Percentiles rank a stretch among this genome's conserved stretches.
These are phyloP conservation scores for Alligator mississippiensis DNA, from an alignment of 2,113 vertebrate species.

Conservation along the genomic window DNA sequence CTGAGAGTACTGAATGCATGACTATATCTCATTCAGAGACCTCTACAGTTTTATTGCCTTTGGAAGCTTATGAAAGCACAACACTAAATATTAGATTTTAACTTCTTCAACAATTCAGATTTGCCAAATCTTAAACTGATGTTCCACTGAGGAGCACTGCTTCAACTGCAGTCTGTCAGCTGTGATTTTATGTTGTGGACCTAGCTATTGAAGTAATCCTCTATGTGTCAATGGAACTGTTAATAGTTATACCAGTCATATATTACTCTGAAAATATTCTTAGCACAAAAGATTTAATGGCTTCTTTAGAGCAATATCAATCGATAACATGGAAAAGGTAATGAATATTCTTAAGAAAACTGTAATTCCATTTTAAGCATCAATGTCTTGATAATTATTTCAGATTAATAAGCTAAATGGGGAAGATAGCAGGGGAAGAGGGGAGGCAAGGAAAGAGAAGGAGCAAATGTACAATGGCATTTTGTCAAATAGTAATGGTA, in stretches of 20 bases:
- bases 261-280: background rate
- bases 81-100: background rate
- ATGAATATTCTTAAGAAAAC: background rate
- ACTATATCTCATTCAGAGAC: background rate
- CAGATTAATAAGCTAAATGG: background rate
- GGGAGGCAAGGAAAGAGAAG: background rate
- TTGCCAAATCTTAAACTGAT: background rate
- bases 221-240: background rate
- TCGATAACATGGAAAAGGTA: background rate
- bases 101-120: background rate
- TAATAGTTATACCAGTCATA: background rate
- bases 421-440: no score
- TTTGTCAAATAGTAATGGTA: background rate
- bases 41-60: background rate
- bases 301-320: background rate
- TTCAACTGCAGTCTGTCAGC: background rate
- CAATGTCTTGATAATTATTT: slow-evolving; percentile 17
- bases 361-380: background rate
- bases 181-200: background rate
- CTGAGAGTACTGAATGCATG: background rate
- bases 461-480: background rate
- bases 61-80: background rate
- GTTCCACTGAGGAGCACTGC: background rate
- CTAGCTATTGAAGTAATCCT: background rate
- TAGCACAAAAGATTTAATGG: background rate